A percentile compares a stretch with the other conserved stretches of the same genome.
These are phyloP conservation scores for Chloroclystis v-ata DNA, from an alignment of 2,888 invertebrate species.

Conservation along the genomic window DNA sequence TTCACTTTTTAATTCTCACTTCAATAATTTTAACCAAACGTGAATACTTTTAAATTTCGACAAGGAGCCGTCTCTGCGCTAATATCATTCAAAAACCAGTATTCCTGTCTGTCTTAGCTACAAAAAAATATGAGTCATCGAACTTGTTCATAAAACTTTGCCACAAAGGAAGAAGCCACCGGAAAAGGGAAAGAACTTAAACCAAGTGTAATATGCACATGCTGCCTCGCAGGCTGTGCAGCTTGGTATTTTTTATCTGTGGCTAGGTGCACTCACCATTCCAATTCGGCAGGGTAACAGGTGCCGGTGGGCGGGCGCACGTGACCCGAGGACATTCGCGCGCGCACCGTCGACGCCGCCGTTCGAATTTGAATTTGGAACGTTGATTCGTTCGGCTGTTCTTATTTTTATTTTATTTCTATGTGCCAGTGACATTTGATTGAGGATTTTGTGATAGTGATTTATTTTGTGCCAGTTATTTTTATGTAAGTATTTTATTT, in stretches of 20 bases:
- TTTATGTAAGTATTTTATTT: conserved; percentile 40
- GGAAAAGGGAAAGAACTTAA: conserved; percentile 47
- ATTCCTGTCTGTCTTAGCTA: neutral
- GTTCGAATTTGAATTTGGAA: conserved; percentile 57
- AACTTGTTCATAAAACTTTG: conserved; percentile 8
- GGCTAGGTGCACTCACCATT: conserved; percentile 18
- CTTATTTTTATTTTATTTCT: conserved; percentile 41
- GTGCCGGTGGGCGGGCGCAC: conserved; percentile 56
- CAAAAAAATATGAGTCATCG: conserved; percentile 5
- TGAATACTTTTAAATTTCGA: too few relatives aligned
- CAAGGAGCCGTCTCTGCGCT: too few relatives aligned
- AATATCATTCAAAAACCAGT: neutral
- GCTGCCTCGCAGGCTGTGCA: conserved; percentile 8
- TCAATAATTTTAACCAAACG: too few relatives aligned
- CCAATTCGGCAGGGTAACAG: conserved; percentile 58
- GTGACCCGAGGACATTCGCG: conserved; percentile 70
- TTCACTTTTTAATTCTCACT: too few relatives aligned
- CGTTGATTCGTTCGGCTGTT: conserved; percentile 49
- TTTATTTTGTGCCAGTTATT: conserved; percentile 37
- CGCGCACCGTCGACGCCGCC: conserved; percentile 68
- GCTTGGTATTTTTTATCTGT: too few relatives aligned
- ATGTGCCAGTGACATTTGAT: conserved; percentile 59
- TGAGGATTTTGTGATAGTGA: conserved; percentile 70
- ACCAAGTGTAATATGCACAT: conserved; percentile 27
- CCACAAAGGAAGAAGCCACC: conserved; percentile 34